Conservation (phyloP, 2,797 vertebrate species). For the Pipistrellus pygmaeus region DNA sequence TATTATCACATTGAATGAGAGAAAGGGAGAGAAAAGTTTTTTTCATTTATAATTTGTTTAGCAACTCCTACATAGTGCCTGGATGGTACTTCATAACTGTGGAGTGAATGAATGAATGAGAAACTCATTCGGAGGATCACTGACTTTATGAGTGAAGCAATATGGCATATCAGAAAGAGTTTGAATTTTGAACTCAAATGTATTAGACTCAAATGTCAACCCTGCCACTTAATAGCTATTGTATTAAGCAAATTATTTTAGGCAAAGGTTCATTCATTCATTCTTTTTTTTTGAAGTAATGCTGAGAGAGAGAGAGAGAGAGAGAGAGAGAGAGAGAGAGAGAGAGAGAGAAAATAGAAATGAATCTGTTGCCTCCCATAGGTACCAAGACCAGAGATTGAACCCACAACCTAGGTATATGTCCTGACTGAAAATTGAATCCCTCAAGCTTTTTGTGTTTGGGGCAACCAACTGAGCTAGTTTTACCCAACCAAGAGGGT, state of each 20-base stretch:
- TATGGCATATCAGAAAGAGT: background rate
- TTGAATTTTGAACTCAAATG: background rate
- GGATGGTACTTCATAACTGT: background rate
- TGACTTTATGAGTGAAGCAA: background rate
- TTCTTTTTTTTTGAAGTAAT: background rate
- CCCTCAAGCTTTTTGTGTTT: background rate
- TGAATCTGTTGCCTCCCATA: background rate
- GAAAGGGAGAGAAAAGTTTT: background rate
- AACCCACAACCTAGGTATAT: background rate
- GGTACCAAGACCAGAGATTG: background rate
- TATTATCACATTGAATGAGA: background rate
- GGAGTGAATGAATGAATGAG: background rate
- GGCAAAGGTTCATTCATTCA: background rate
- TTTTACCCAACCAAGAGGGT: background rate
- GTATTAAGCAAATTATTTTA: conserved; percentile 8
- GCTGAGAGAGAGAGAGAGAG: background rate
- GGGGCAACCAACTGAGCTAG: background rate
- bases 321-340: no score
- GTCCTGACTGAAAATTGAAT: background rate
- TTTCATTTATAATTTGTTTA: background rate
- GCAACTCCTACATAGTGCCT: background rate
- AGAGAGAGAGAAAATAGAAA: no score
- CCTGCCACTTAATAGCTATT: background rate
- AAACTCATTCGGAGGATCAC: background rate
- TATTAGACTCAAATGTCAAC: background rate